Conservation (phyloP, 2,888 invertebrate species). For the Lasioglossum leucozonium region DNA sequence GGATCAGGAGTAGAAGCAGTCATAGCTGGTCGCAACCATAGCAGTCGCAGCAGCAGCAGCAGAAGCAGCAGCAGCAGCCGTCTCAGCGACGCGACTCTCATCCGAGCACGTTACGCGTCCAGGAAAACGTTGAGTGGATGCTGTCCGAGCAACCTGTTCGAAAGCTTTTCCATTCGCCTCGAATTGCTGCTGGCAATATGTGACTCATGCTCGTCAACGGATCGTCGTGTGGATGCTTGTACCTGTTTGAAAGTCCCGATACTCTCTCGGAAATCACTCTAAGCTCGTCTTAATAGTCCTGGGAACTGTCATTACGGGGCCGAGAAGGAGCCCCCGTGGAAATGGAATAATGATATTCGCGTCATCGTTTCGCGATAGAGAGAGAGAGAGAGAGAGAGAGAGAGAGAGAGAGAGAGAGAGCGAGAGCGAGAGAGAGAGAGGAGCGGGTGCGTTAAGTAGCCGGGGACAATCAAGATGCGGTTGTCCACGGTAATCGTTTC, state of each 20-base stretch:
- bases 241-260: conserved; percentile 27
- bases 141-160: conserved; percentile 52
- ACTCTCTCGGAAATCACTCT: conserved; percentile 10
- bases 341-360: conserved; percentile 60
- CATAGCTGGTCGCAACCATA: background rate
- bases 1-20: background rate
- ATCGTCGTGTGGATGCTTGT: conserved; percentile 51
- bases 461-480: conserved; percentile 25
- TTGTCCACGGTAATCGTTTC: conserved; percentile 19
- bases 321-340: conserved; percentile 29
- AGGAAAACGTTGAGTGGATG: conserved; percentile 54
- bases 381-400: no score
- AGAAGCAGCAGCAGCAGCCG: background rate
- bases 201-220: conserved; percentile 48
- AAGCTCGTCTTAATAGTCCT: conserved; percentile 54
- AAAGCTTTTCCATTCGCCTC: conserved; percentile 46
- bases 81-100: background rate
- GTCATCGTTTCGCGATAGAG: conserved; percentile 36
- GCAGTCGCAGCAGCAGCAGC: background rate
- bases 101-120: conserved; percentile 36
- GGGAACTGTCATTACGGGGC: conserved; percentile 47
- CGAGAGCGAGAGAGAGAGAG: no score
- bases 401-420: no score
- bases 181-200: conserved; percentile 22
- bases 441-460: conserved; percentile 36